Conservation (phyloP, 2,888 invertebrate genomes). For the Drosophila multiciliata region DNA sequence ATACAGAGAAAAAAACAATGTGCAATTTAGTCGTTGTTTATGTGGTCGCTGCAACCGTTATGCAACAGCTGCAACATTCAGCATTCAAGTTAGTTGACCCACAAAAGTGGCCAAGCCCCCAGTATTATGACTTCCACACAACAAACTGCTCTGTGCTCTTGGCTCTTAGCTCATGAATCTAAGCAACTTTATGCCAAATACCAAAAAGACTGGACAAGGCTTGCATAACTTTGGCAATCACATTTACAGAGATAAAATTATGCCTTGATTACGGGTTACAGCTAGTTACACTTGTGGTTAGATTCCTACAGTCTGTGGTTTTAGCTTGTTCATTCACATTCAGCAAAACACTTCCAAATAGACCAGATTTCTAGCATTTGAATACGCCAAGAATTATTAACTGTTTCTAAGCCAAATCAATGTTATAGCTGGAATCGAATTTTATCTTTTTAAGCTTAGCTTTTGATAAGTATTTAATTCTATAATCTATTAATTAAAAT, state of each 20-base stretch:
- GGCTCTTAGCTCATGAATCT: background rate
- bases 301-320: background rate
- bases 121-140: background rate
- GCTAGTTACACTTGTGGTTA: constrained; percentile 4
- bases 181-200: background rate
- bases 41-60: constrained; percentile 35
- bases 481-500: background rate
- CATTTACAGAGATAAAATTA: constrained; percentile 10
- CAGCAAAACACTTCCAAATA: background rate
- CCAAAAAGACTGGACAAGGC: background rate
- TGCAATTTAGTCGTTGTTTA: constrained; percentile 34
- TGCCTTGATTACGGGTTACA: constrained; percentile 13
- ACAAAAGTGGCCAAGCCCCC: constrained; percentile 14
- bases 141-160: background rate
- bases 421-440: background rate
- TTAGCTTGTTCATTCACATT: background rate
- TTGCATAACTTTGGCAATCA: constrained; percentile 29
- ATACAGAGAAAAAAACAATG: constrained; percentile 18
- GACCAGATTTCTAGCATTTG: background rate
- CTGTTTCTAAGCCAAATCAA: background rate
- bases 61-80: constrained; percentile 45
- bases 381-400: background rate
- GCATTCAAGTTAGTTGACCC: constrained; percentile 25
- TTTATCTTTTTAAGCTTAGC: background rate
- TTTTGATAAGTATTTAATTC: background rate